These are phyloP conservation scores for Tubulanus polymorphus DNA, from an alignment of 2,888 invertebrate genomes.

Conservation along the genomic window DNA sequence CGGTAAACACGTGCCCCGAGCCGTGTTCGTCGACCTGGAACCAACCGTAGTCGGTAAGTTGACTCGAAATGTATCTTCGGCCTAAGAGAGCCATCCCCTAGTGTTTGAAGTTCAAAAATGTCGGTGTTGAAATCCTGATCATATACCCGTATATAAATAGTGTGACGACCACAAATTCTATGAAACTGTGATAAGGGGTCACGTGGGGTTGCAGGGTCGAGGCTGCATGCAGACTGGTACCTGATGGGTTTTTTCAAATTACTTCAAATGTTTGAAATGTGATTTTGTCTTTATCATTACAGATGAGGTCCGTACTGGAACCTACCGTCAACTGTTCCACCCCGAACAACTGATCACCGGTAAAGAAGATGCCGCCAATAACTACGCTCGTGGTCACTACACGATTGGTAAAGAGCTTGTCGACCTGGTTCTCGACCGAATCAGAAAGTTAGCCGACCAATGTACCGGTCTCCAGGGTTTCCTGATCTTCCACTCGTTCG, in stretches of 20 bases:
- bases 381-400: slow-evolving; percentile 96
- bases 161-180: no score
- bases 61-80: no score
- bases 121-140: no score
- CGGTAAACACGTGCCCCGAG: slow-evolving; percentile 89
- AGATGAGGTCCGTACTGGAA: slow-evolving; percentile 56
- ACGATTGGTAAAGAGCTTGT: slow-evolving; percentile 83
- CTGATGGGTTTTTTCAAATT: no score
- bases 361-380: slow-evolving; percentile 96
- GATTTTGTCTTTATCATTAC: no score
- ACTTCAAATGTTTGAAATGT: no score
- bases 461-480: slow-evolving; percentile 49
- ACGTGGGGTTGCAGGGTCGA: no score
- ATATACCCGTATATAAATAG: no score
- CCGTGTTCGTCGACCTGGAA: slow-evolving; percentile 92
- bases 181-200: no score
- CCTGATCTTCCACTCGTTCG: slow-evolving; percentile 44
- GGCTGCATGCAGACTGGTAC: no score
- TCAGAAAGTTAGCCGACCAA: slow-evolving; percentile 54
- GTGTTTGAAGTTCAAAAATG: no score
- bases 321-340: slow-evolving; percentile 90
- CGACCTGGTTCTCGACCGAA: slow-evolving; percentile 58
- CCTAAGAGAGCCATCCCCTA: no score
- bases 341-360: slow-evolving; percentile 95
- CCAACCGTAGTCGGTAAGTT: slow-evolving; percentile 87